Percentiles rank a stretch among this genome's conserved stretches.
These are phyloP conservation scores for Lycocorax pyrrhopterus DNA, from an alignment of 2,113 vertebrate genomes.

Conservation along the genomic window DNA sequence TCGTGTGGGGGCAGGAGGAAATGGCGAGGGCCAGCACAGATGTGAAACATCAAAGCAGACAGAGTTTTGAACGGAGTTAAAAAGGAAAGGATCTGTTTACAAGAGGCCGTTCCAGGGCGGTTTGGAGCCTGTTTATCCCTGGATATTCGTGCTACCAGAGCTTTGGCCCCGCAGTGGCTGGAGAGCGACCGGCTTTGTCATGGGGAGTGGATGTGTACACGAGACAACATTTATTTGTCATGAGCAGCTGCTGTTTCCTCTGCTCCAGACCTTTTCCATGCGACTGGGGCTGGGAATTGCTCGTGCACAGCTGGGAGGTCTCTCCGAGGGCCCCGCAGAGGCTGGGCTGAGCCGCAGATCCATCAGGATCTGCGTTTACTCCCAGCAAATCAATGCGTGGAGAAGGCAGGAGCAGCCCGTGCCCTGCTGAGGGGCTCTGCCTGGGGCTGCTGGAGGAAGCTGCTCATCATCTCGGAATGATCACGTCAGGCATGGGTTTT, in stretches of 20 bases:
- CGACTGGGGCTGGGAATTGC: background rate
- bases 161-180: background rate
- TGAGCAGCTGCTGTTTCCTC: constrained; percentile 20
- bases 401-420: background rate
- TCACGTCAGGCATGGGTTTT: background rate
- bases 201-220: background rate
- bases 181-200: background rate
- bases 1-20: background rate
- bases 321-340: background rate
- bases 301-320: background rate
- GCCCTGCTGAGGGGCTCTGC: background rate
- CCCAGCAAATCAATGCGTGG: background rate
- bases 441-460: background rate
- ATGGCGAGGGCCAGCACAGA: background rate
- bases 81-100: background rate
- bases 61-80: background rate
- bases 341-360: rapidly evolving
- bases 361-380: rapidly evolving
- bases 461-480: background rate
- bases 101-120: background rate
- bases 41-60: background rate
- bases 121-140: constrained; percentile 24
- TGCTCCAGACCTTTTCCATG: background rate
- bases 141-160: background rate
- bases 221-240: background rate